Conservation (phyloP, 2,113 vertebrate genomes). For the Engraulis encrasicolus region DNA sequence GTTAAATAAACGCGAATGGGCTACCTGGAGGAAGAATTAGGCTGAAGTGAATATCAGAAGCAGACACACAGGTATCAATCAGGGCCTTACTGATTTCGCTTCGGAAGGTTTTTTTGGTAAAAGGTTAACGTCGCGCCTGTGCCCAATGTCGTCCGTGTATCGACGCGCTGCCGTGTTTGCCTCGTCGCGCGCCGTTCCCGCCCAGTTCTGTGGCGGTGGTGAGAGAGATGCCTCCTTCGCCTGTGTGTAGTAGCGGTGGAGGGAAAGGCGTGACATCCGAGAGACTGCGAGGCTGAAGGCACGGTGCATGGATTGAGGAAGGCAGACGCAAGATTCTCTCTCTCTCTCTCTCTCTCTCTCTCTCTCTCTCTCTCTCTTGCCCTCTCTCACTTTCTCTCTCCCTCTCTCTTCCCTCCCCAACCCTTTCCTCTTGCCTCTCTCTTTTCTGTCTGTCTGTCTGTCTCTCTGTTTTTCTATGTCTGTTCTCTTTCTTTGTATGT, state of each 20-base stretch:
- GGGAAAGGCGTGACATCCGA: conserved; percentile 1
- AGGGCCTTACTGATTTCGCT: neutral
- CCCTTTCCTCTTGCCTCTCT: neutral
- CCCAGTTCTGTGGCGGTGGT: neutral
- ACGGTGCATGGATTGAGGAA: neutral
- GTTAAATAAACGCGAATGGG: neutral
- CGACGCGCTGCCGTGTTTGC: neutral
- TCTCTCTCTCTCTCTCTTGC: neutral
- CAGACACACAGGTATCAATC: neutral
- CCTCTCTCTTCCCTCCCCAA: neutral
- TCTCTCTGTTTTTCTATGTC: too few relatives aligned
- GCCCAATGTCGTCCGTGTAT: neutral
- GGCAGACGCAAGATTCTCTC: neutral
- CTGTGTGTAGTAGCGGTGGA: neutral
- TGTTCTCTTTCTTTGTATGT: too few relatives aligned
- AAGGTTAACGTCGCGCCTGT: neutral
- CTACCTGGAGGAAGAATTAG: neutral
- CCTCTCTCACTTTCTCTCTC: too few relatives aligned
- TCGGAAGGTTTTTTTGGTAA: too few relatives aligned
- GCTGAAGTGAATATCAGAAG: neutral
- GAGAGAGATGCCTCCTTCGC: neutral
- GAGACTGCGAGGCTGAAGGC: too few relatives aligned
- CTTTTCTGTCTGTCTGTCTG: neutral
- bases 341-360: neutral
- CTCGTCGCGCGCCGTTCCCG: neutral